Percentiles rank a stretch among this genome's conserved stretches.
Conservation (phyloP, 1,140 invertebrate species). For the Oreohelix idahoensis region DNA sequence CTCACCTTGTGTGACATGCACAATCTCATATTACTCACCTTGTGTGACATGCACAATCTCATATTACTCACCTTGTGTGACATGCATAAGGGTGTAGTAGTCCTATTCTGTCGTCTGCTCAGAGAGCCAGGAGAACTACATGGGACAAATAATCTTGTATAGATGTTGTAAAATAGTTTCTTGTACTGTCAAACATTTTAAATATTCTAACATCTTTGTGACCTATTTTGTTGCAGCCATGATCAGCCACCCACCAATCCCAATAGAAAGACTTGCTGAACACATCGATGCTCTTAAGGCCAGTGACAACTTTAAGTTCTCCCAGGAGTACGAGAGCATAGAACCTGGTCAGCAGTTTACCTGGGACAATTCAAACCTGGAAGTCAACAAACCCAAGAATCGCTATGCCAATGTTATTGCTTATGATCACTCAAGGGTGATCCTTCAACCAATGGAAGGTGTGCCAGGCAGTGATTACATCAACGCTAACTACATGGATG, state of each 20-base stretch:
- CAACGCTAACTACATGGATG: slow-evolving; percentile 85
- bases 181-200: too few species aligned
- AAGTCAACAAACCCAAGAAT: slow-evolving; percentile 99
- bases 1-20: too few species aligned
- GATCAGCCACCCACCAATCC: slow-evolving; percentile 92
- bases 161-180: too few species aligned
- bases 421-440: slow-evolving; percentile 98
- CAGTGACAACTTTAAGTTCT: slow-evolving; percentile 97
- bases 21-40: too few species aligned
- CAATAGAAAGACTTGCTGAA: slow-evolving; percentile 91
- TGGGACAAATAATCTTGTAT: too few species aligned
- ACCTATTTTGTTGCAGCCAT: slow-evolving; percentile 57
- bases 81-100: too few species aligned
- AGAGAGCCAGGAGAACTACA: too few species aligned
- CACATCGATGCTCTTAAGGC: slow-evolving; percentile 96
- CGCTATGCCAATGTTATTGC: slow-evolving; percentile 99
- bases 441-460: slow-evolving; percentile 82
- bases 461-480: slow-evolving; percentile 88
- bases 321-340: slow-evolving; percentile 82
- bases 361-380: slow-evolving; percentile 98
- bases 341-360: slow-evolving; percentile 99
- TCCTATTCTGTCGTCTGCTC: too few species aligned
- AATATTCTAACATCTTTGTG: background rate
- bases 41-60: too few species aligned
- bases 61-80: too few species aligned